Base-by-base conservation (phyloP, 2,113 vertebrate genomes). In the Barbus barbus region DNA sequence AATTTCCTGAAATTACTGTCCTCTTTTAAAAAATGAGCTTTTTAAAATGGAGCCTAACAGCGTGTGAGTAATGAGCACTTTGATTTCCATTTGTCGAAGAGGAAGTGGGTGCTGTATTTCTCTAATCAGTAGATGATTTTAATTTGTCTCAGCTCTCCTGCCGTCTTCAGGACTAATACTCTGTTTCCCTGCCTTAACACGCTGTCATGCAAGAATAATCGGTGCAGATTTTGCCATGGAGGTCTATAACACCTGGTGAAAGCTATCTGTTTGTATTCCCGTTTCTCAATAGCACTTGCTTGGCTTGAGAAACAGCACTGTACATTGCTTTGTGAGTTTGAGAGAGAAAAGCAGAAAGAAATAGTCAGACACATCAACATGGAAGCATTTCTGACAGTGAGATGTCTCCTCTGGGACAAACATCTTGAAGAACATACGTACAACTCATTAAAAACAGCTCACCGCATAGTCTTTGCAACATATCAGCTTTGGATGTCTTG, bases 391-490 rank as follows among this genome's bases (percentile, higher is more conserved):
- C 18, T 69, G 82, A 76, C 71, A 75, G 77, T 76, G 48, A 71
- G 72, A 60, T 69, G 67, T 81, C 38, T 84, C 82, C 71, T 44
- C 72, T 13, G 72, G 86, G 82, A 84, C 26, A 67, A 51, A 77
- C 74, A 51, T 81, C 71, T 63, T 79, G 53, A 74, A 69, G 58
- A 67, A 85, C 61, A 78, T 81, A 26, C 24, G 16, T 48, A 79
- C 78, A 82, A 56, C 84, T 74, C 82, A 88, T 85, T 85, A 85
- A 85, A 80, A 86, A 72, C 46, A 81, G 71, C 82, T 56, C 78
- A 65, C 72, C 38, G 33, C 51, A 38, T 41, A 77, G 82, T 72
- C 3, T n/a, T n/a, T 33, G 26, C 38, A 81, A 77, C 60, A 81
- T 84, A 77, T 71, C 71, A 51, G 51, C 83, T 83, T 86, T 78